Percentiles rank a stretch among this genome's conserved stretches.
These are phyloP conservation scores for Torymus tubicola DNA, from an alignment of 2,888 invertebrate genomes.

Conservation along the genomic window DNA sequence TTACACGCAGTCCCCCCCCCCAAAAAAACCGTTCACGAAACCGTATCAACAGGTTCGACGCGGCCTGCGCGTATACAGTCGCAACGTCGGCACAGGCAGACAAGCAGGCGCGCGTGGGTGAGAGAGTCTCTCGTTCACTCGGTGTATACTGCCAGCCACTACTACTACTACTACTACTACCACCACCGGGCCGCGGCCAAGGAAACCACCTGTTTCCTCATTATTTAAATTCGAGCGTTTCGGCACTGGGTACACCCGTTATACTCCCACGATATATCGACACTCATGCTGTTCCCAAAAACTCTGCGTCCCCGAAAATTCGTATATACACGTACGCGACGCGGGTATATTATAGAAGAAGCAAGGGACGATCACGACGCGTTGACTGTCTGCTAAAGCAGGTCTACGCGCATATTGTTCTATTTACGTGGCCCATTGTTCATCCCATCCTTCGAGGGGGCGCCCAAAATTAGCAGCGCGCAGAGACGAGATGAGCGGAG, in stretches of 20 bases:
- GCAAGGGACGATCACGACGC: no score
- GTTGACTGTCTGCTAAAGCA: no score
- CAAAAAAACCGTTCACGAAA: slow-evolving; percentile 15
- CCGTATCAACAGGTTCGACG: slow-evolving; percentile 47
- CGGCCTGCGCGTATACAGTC: no score
- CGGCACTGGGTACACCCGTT: no score
- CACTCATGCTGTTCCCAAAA: no score
- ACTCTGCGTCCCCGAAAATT: no score
- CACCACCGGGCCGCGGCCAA: not conserved
- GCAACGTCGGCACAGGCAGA: not conserved
- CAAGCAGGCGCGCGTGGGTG: slow-evolving; percentile 32
- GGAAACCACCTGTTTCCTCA: slow-evolving; percentile 54
- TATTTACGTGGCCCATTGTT: slow-evolving; percentile 76
- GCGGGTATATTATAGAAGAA: no score
- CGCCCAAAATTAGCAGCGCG: slow-evolving; percentile 71
- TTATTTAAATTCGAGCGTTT: slow-evolving; percentile 50
- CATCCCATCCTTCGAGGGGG: slow-evolving; percentile 72
- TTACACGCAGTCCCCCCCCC: not conserved
- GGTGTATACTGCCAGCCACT: no score
- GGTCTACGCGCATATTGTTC: slow-evolving; percentile 75
- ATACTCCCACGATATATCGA: no score
- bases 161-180: no score
- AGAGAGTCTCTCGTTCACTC: no score
- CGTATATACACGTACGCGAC: no score
- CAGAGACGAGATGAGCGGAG: slow-evolving; percentile 37